A percentile compares a stretch with the other conserved stretches of the same genome.
phyloP scores from a whole-genome alignment of 2,888 invertebrate genomes.

The Alcis repandata region DNA sequence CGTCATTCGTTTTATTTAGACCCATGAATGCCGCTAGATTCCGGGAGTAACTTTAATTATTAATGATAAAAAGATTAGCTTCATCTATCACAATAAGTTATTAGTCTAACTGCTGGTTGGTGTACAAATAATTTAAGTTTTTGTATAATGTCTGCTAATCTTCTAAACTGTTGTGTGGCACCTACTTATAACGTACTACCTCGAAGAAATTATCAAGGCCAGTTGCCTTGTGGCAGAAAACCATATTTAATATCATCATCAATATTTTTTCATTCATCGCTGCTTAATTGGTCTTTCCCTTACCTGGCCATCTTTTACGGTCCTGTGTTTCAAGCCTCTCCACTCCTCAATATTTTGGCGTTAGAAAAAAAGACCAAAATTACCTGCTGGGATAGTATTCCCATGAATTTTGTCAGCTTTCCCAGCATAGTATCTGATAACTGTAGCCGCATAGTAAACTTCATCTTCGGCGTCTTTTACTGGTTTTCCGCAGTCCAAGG shows the following conservation, averaged over 20 bases:
- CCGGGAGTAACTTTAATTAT: background rate
- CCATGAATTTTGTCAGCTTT: constrained; percentile 96
- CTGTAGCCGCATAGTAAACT: constrained; percentile 87
- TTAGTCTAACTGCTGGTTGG: too few species aligned
- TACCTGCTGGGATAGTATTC: constrained; percentile 90
- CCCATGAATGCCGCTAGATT: background rate
- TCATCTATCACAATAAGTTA: background rate
- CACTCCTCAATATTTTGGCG: background rate
- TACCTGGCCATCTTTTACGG: background rate
- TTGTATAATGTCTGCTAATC: too few species aligned
- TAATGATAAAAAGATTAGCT: background rate
- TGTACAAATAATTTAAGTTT: too few species aligned
- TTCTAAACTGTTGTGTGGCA: too few species aligned
- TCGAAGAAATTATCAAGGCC: too few species aligned
- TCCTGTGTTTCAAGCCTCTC: too few species aligned
- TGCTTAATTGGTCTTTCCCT: too few species aligned
- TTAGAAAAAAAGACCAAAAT: constrained; percentile 5
- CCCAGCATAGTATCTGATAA: constrained; percentile 95
- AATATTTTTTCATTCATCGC: too few species aligned
- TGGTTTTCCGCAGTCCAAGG: constrained; percentile 97
- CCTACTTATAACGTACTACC: too few species aligned
- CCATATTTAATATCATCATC: too few species aligned
- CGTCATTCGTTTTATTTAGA: constrained; percentile 12
- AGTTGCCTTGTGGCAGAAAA: too few species aligned
- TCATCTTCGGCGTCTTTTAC: constrained; percentile 91